phyloP scores from a whole-genome alignment of 2,113 vertebrate species.

The Vulpes ferrilata region DNA sequence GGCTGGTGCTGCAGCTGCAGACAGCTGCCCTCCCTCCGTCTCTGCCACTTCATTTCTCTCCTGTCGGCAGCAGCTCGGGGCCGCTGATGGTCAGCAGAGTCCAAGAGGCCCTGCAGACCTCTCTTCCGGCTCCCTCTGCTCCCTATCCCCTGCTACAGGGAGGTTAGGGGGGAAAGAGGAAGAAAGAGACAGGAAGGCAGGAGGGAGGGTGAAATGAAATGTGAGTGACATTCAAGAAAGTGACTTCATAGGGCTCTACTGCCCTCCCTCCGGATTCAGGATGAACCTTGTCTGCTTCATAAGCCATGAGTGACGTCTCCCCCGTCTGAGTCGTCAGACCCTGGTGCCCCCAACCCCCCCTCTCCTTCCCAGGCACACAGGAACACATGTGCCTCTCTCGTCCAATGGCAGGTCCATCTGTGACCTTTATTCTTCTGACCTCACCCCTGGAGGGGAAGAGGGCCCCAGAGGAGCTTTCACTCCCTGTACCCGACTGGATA shows the following conservation, averaged over 20 bases:
- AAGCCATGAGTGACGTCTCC: neutral
- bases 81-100: slow-evolving; percentile 61
- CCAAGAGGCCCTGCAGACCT: neutral
- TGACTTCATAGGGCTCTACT: neutral
- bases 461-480: neutral
- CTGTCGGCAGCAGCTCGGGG: neutral
- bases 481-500: neutral
- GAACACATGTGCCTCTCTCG: slow-evolving; percentile 26
- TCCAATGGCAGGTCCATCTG: slow-evolving; percentile 21
- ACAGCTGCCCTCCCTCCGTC: neutral
- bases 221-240: slow-evolving; percentile 47
- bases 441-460: neutral
- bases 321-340: neutral
- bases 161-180: neutral
- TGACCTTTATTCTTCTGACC: slow-evolving; percentile 67
- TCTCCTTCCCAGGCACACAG: neutral
- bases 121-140: neutral
- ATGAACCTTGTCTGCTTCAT: neutral
- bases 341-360: fast-evolving
- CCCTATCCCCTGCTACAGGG: neutral
- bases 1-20: neutral
- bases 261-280: neutral
- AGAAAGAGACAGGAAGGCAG: neutral
- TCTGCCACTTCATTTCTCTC: slow-evolving; percentile 22
- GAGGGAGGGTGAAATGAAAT: slow-evolving; percentile 49